phyloP scores from a whole-genome alignment of 2,113 vertebrate species.

The Nanorana parkeri region DNA sequence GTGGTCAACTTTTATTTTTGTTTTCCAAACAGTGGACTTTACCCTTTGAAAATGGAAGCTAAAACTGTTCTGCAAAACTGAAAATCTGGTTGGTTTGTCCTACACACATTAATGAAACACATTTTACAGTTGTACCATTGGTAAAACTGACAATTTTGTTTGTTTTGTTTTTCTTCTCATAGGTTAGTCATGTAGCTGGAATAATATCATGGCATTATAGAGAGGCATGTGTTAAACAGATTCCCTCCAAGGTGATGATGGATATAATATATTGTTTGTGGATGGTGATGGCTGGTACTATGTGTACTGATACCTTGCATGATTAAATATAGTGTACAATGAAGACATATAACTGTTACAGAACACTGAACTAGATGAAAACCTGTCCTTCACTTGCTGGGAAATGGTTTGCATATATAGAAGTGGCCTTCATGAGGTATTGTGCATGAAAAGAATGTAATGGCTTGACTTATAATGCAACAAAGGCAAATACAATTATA shows the following conservation, averaged over 20 bases:
- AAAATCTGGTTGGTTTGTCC: too few relatives aligned
- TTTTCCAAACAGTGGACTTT: too few relatives aligned
- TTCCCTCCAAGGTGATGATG: constrained; percentile 44
- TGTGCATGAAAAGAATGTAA: constrained; percentile 11
- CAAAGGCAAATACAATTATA: background rate
- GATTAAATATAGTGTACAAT: background rate
- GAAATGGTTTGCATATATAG: constrained; percentile 5
- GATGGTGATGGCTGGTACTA: background rate
- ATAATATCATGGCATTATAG: constrained; percentile 55
- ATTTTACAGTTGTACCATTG: too few relatives aligned
- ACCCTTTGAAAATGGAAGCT: too few relatives aligned
- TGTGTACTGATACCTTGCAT: background rate
- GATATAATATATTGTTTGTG: constrained; percentile 11
- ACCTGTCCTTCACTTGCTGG: constrained; percentile 24
- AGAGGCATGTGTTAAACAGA: constrained; percentile 51
- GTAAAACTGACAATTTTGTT: too few relatives aligned
- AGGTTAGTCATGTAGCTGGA: constrained; percentile 57
- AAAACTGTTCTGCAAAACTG: too few relatives aligned
- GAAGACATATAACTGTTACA: constrained; percentile 6
- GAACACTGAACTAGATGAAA: constrained; percentile 19
- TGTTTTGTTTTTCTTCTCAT: background rate
- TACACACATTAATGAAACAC: too few relatives aligned
- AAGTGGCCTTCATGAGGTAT: constrained; percentile 26
- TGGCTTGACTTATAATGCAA: constrained; percentile 1
- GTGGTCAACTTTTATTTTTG: too few relatives aligned